Evolutionary conservation across 2,888 invertebrate genomes (phyloP), one percentile per base, ranked within the genome.

Genomic region (Heliconius cydno): DNA sequence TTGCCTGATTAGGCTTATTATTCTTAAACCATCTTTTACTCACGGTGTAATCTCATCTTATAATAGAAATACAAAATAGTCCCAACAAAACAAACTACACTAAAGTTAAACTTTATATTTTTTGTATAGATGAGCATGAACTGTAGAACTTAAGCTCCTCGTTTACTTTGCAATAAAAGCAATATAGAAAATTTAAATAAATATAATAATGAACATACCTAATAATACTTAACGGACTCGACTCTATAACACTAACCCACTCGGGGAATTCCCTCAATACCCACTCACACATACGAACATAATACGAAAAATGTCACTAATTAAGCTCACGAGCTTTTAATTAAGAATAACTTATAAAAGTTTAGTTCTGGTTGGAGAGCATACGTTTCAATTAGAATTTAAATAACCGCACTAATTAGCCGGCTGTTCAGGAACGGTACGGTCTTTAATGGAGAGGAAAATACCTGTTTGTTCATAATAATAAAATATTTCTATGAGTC

Each of bases 311-410:
- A 60, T 73, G 73, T 57, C 60, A 73, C 41, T 70, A 70, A 70
- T 73, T 60, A 73, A 7, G 60, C 73, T 38, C 25, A 9, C 34
- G 60, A 60, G 60, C 73, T 34, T 73, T 60, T 73, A 73, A 73
- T 60, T 60, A 73, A 73, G 60, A 73, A 73, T 73, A 73, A 73
- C 57, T 73, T 60, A 57, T 73, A 73, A 73, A 73, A 73, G 34
- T 60, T 73, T 60, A 60, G 60, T 73, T 73, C 73, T 34, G n/a
- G 34, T 3, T 34, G 25, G 57, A 73, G 60, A 60, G 57, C 73
- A 60, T 60, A 73, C 60, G 73, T 60, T 73, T 73, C 73, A 38
- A 73, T 60, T 73, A 73, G 73, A 73, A 73, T 73, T 73, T 73
- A 73, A 73, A 73, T 60, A 60, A 60, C 60, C 73, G 73, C 73